Evolutionary conservation across 1,140 invertebrate species (phyloP), one percentile per base, ranked within the genome.

Genomic region (Drosophila equinoxialis): DNA sequence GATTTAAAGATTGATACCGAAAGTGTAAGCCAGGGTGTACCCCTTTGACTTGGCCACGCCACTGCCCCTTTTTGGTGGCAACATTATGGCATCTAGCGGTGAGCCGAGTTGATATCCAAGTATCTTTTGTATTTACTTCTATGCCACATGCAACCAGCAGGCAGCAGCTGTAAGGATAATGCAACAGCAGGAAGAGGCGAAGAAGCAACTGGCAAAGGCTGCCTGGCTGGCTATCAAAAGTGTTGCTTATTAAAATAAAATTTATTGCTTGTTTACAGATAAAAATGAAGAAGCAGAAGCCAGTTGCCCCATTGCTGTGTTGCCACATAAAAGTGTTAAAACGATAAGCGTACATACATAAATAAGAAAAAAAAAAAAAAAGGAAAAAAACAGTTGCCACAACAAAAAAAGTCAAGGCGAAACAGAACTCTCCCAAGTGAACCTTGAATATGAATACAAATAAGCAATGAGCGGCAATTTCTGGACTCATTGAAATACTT

Each of bases 221-320:
- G 30, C 5, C 30, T 30, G 30, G 39, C 60, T 79, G 64, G 79
- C 76, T 87, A 87, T 87, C 83, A 86, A 83, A 86, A 86, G 79
- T 86, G 83, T 87, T 87, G 83, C 76, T 82, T 87, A 86, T 86
- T 87, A 87, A 86, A 86, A 86, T 86, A 74, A 87, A 86, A 86
- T 86, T 87, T 86, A 87, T 87, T 87, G 79, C 83, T 86, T 86
- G 83, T 86, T 87, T 79, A 69, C 79, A 77, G 83, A 87, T 87
- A 86, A 87, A 86, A 87, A 86, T 79, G 83, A 87, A 85, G 71
- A 76, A 30, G 6, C 82, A 75, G 77, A 71, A 57, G 64, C 72
- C 26, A 59, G 65, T 39, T 63, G 69, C 35, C 41, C 37, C 11
- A 5, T 11, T 37, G 35, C 48, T 64, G 33, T 51, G 45, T 51